Evolutionary conservation across 2,888 invertebrate genomes (phyloP), one percentile per base, ranked within the genome.

Genomic region (Troides helena): DNA sequence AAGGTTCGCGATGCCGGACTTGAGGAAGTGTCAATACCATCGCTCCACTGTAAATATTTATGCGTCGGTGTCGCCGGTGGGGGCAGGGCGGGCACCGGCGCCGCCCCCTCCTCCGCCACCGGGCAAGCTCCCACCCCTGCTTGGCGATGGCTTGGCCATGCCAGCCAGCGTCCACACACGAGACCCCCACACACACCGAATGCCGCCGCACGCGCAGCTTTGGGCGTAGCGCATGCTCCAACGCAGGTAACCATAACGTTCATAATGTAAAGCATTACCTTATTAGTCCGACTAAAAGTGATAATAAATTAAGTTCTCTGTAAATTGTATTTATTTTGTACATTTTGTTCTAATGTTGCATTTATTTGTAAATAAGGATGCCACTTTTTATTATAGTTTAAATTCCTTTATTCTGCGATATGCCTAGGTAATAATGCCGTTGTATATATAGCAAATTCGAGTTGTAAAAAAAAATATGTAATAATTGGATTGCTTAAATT

Each of bases 1-100:
- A 74, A 95, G 97, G 83, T 97, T 97, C 83, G 97, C 98, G 68
- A 95, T 98, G 95, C 98, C 98, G 71, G 97, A 97, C 88, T 94
- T 95, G 77, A 93, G 94, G 85, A 93, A 94, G 88, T 94, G 94
- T 86, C 92, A 94, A 76, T 94, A 94, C 85, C 95, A 94, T 83
- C 93, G 94, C 77, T 95, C 95, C 72, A 94, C 95, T 76, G 94
- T 95, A 81, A 95, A 95, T 87, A 95, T 95, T 87, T 95, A 95
- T 89, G 95, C 95, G 74, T 94, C 95, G 72, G 94, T 93, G 86
- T 93, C 93, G 66, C 93, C 93, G 74, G 89, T 92, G 85, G 92
- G 91, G 86, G 91, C 89, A 74, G 93, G 90, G 79, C 88, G 94
- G 82, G 92, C 94, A 78, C 91, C 94, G 81, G 94, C 94, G 89